These are phyloP conservation scores for Clarias laeviceps DNA, from an alignment of 2,797 vertebrate genomes.

Conservation along the genomic window DNA sequence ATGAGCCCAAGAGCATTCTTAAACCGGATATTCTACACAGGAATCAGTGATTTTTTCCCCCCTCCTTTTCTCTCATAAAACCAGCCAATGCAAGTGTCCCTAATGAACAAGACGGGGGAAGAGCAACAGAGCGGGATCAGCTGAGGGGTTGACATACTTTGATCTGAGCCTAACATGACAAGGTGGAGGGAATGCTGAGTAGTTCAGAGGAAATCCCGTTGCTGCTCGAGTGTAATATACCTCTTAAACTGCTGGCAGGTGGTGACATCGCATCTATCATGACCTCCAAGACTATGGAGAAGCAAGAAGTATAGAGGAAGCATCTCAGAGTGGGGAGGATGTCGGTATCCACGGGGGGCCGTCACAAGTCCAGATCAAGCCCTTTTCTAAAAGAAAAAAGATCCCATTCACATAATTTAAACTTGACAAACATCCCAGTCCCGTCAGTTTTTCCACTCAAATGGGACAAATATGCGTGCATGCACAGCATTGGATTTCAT, in stretches of 20 bases:
- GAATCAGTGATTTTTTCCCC: not conserved
- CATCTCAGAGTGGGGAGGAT: constrained; percentile 33
- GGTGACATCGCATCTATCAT: constrained; percentile 65
- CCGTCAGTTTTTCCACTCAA: constrained; percentile 32
- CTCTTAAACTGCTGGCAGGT: constrained; percentile 57
- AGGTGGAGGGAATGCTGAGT: constrained; percentile 16
- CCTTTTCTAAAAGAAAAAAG: constrained; percentile 46
- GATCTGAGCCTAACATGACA: constrained; percentile 40
- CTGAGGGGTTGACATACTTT: constrained; percentile 38
- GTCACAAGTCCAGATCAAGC: constrained; percentile 28
- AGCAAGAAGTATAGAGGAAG: constrained; percentile 49
- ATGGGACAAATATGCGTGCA: constrained; percentile 47
- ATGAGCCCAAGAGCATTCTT: constrained; percentile 1
- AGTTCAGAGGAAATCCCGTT: constrained; percentile 56
- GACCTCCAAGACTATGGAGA: constrained; percentile 33
- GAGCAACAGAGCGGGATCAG: constrained; percentile 30
- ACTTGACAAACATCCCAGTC: constrained; percentile 46
- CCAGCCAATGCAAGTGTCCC: not conserved
- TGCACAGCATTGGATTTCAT: constrained; percentile 40
- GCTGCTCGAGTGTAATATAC: constrained; percentile 54
- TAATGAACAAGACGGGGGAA: constrained; percentile 9
- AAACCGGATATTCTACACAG: not conserved
- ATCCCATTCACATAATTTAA: constrained; percentile 50
- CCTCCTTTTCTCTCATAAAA: constrained; percentile 20
- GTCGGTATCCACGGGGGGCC: constrained; percentile 43